Percentiles rank a stretch among this genome's conserved stretches.
These are phyloP conservation scores for Tipula helvola DNA, from an alignment of 2,888 invertebrate species.

Conservation along the genomic window DNA sequence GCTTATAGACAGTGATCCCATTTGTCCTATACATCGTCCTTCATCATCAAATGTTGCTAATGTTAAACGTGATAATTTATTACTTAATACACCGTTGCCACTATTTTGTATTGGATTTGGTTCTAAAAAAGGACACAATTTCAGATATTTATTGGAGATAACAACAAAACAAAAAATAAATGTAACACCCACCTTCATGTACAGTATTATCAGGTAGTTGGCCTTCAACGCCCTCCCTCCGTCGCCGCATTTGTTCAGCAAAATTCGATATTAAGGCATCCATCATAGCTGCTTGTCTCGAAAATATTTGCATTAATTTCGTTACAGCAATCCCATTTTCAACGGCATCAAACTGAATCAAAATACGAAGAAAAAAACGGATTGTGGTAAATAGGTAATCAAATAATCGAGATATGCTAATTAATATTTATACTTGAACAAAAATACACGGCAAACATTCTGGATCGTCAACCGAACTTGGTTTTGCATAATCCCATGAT, in stretches of 20 bases:
- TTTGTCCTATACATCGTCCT: slow-evolving; percentile 74
- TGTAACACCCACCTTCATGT: slow-evolving; percentile 31
- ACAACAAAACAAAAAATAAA: not conserved
- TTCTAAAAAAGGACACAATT: slow-evolving; percentile 21
- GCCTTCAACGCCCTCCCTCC: slow-evolving; percentile 36
- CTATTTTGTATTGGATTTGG: slow-evolving; percentile 36
- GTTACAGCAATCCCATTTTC: slow-evolving; percentile 36
- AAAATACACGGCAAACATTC: slow-evolving; percentile 87
- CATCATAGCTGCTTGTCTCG: slow-evolving; percentile 72
- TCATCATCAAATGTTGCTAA: slow-evolving; percentile 84
- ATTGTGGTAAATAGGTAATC: not conserved
- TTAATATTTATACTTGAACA: slow-evolving; percentile 45
- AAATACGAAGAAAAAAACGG: not conserved
- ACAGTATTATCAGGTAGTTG: slow-evolving; percentile 31
- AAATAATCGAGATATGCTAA: not conserved
- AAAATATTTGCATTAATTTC: slow-evolving; percentile 38
- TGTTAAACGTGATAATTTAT: slow-evolving; percentile 74
- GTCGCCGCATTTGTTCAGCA: slow-evolving; percentile 60
- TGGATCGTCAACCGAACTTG: slow-evolving; percentile 63
- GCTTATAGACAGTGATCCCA: slow-evolving; percentile 69
- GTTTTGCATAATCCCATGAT: slow-evolving; percentile 86
- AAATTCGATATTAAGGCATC: slow-evolving; percentile 74
- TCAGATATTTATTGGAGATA: no score
- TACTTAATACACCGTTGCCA: slow-evolving; percentile 49
- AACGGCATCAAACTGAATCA: slow-evolving; percentile 33